Evolutionary conservation across 2,797 vertebrate genomes (phyloP).

Genomic region (Dryobates pubescens): DNA sequence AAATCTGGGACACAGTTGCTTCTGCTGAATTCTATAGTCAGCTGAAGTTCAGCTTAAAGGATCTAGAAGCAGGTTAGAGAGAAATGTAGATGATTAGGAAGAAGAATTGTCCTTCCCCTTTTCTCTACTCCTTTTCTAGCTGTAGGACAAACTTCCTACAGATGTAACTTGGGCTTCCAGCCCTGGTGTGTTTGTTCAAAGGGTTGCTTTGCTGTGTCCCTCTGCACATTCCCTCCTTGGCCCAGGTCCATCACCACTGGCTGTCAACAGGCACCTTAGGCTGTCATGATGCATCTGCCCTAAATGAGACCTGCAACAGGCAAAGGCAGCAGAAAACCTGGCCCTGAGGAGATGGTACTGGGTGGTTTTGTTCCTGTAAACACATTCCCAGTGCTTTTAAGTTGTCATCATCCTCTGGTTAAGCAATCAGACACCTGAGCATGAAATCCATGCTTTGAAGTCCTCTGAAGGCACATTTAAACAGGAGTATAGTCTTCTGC

Average conservation of each 20-base stretch:
- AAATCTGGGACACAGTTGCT: neutral
- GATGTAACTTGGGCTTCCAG: neutral
- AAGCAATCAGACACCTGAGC: neutral
- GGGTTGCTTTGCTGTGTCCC: neutral
- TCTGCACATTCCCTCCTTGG: neutral
- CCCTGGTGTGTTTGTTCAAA: neutral
- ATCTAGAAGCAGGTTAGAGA: neutral
- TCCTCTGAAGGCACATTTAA: neutral
- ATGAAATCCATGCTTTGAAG: neutral
- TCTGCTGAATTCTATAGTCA: neutral
- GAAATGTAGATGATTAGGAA: neutral
- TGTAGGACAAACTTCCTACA: neutral
- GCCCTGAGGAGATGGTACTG: neutral
- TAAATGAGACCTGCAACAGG: neutral
- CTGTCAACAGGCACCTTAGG: neutral
- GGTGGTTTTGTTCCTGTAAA: neutral
- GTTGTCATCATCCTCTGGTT: neutral
- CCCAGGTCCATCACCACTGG: too few species aligned
- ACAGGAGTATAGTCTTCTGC: neutral
- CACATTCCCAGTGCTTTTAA: neutral
- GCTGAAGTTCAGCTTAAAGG: neutral
- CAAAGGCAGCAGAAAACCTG: neutral
- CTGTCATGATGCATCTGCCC: too few species aligned
- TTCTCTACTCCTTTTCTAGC: neutral
- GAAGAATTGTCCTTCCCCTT: neutral